These are phyloP conservation scores for Acholoe squamosa DNA, from an alignment of 2,888 invertebrate species.

Conservation along the genomic window DNA sequence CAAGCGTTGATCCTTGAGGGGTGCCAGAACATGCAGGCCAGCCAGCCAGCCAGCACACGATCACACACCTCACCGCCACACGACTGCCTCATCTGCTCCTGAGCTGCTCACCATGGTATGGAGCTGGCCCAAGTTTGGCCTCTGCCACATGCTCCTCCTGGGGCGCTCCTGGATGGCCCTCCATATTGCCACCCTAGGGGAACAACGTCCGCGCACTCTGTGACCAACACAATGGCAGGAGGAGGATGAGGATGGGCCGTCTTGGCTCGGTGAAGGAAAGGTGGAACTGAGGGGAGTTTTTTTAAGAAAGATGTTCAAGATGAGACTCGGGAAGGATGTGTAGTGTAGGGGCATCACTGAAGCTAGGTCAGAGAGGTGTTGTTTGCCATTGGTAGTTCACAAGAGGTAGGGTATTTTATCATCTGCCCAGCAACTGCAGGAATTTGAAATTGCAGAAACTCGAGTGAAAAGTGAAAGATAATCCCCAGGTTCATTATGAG, in stretches of 20 bases:
- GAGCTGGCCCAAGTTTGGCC: neutral
- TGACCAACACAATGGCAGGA: neutral
- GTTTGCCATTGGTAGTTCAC: no score
- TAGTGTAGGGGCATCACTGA: no score
- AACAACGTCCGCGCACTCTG: neutral
- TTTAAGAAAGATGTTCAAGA: neutral
- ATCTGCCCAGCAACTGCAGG: no score
- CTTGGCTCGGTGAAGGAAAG: no score
- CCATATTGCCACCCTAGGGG: neutral
- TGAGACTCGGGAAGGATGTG: neutral
- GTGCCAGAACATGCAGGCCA: neutral
- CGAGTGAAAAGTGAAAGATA: no score
- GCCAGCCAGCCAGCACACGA: neutral
- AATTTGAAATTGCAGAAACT: no score
- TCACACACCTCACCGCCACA: slow-evolving; percentile 12
- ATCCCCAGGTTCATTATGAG: no score
- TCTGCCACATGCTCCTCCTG: neutral
- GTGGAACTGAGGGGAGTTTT: neutral
- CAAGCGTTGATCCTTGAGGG: slow-evolving; percentile 17
- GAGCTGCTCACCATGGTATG: neutral
- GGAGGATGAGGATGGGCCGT: no score
- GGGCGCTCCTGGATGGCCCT: slow-evolving; percentile 11
- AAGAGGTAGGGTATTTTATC: no score
- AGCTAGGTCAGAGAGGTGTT: no score
- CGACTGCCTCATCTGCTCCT: neutral